These are phyloP conservation scores for Electrona antarctica DNA, from an alignment of 2,113 vertebrate species.

Conservation along the genomic window DNA sequence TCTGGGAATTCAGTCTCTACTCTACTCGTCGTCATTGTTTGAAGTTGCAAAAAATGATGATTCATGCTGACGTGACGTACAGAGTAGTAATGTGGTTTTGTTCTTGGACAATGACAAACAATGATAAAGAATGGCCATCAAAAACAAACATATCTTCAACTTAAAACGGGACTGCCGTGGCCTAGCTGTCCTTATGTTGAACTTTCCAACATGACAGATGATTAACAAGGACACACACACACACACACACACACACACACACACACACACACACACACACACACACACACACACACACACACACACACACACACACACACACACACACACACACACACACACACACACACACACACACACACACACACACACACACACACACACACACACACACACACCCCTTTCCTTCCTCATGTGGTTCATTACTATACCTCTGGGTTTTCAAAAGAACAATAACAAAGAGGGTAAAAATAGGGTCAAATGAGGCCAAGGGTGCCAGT, in stretches of 20 bases:
- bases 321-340: too few species aligned
- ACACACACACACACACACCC: neutral
- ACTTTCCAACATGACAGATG: slow-evolving; percentile 4
- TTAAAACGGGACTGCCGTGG: neutral
- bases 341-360: too few species aligned
- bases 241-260: neutral
- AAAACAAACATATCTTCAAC: neutral
- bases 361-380: neutral
- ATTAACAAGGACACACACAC: neutral
- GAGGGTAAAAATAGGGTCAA: too few species aligned
- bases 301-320: neutral
- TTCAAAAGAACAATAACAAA: too few species aligned
- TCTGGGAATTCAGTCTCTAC: neutral
- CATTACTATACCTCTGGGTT: too few species aligned
- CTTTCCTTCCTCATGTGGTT: slow-evolving; percentile 18
- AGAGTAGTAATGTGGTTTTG: too few species aligned
- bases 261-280: neutral
- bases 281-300: neutral
- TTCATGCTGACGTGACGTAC: neutral
- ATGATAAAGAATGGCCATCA: neutral
- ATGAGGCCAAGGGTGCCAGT: too few species aligned
- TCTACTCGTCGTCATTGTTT: neutral
- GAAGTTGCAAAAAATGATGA: neutral
- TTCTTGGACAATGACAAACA: neutral
- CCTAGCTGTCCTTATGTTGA: neutral